Evolutionary conservation across 2,797 vertebrate species (phyloP), one percentile per base, ranked within the genome.

Genomic region (Sylvilagus floridanus): DNA sequence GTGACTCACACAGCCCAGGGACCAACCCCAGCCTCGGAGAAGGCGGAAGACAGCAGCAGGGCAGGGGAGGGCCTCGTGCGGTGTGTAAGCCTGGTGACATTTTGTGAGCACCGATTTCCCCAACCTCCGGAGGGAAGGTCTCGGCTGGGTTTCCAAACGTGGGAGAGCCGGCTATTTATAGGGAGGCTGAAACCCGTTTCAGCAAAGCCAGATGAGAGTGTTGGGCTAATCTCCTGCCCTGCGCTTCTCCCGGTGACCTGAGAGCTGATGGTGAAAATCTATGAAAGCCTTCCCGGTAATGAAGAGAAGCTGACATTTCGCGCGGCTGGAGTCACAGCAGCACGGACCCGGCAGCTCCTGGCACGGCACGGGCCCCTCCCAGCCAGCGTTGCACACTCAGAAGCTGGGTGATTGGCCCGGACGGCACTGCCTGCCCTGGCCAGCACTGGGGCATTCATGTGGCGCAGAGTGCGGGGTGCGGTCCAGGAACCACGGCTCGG

Each of bases 281-380:
- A 97, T 95, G 96, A 97, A 96, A 92, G 94, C 13, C 66, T 75
- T 91, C 37, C 87, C 57, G 89, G 91, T 84, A 83, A 77, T 60
- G 82, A 90, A 77, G 37, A 83, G 77, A 75, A 57, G 96, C 86
- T 96, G 97, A 96, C 96, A 95, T 97, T 97, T 96, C 90, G 68
- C 93, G 95, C 83, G 84, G 96, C 79, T 79, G 76, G 26, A 95
- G 95, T 69, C 90, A 96, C 97, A 97, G 90, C 37, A 28, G 87
- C 42, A 50, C 68, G 35, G 24, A 89, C 0, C 79, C 84, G 85
- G 85, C 26, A 6, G 14, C 82, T 65, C 76, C 71, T 72, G 54
- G 54, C 54, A 57, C 17, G 8, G 42, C 42, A 9, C 1, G 42
- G 42, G 42, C 54, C 54, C 19, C 54, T 16, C 3, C 19, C 54